These are phyloP conservation scores for Nixonia krombeini DNA, from an alignment of 1,140 invertebrate species.

Conservation along the genomic window DNA sequence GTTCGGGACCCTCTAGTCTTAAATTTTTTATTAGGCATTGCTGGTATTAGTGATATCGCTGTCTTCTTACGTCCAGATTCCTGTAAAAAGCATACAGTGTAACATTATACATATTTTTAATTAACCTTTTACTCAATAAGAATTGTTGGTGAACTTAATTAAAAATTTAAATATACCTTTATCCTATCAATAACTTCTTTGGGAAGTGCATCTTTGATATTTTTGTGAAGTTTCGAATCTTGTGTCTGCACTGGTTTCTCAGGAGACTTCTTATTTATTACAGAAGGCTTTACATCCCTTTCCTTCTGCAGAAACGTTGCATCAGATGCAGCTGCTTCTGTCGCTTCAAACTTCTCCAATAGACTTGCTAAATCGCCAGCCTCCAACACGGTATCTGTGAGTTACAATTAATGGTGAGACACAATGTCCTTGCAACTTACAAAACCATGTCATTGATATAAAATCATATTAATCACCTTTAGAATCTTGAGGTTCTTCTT, in stretches of 20 bases:
- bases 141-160: neutral
- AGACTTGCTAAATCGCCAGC: slow-evolving; percentile 72
- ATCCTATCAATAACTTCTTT: slow-evolving; percentile 71
- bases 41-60: slow-evolving; percentile 68
- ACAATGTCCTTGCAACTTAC: neutral
- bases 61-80: slow-evolving; percentile 66
- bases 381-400: slow-evolving; percentile 64
- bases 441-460: neutral
- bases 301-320: neutral
- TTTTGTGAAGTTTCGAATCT: slow-evolving; percentile 55
- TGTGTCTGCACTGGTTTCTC: slow-evolving; percentile 42
- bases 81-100: slow-evolving; percentile 31
- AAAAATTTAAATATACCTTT: slow-evolving; percentile 57
- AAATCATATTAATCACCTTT: neutral
- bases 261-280: neutral
- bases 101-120: neutral
- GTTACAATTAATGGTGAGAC: slow-evolving; percentile 1
- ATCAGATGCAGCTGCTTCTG: slow-evolving; percentile 40
- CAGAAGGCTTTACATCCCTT: neutral
- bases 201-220: slow-evolving; percentile 63
- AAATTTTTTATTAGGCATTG: slow-evolving; percentile 60
- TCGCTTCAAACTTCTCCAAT: slow-evolving; percentile 74
- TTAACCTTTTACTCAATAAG: slow-evolving; percentile 7
- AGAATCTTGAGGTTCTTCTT: neutral
- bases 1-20: slow-evolving; percentile 56